Conservation (phyloP, 2,797 vertebrate species). For the Sebastes vulpes region DNA sequence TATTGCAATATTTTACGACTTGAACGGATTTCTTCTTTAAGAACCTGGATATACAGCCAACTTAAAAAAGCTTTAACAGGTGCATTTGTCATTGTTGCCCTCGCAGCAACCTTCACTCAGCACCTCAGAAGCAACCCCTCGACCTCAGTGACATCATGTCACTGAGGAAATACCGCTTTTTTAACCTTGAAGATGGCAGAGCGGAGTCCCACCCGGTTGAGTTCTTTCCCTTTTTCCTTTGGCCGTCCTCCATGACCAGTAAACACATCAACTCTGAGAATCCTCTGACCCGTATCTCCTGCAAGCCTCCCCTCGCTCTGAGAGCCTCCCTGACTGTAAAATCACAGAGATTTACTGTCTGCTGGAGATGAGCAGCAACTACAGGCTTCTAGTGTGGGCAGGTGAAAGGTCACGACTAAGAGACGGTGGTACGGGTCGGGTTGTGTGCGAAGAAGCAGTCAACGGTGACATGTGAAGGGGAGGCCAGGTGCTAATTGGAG, state of each 20-base stretch:
- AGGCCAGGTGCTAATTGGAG: constrained; percentile 80
- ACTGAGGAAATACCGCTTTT: constrained; percentile 2
- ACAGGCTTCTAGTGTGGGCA: constrained; percentile 44
- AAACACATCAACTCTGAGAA: constrained; percentile 51
- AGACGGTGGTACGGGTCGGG: constrained; percentile 1
- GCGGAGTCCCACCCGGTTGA: constrained; percentile 24
- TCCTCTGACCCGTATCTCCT: constrained; percentile 62
- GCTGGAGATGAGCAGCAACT: constrained; percentile 48
- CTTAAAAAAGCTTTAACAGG: constrained; percentile 5
- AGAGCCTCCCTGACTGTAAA: constrained; percentile 51
- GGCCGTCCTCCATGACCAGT: constrained; percentile 41
- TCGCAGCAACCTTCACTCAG: not conserved
- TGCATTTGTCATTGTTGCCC: constrained; percentile 6
- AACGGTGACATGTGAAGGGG: constrained; percentile 73
- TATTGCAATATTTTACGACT: not conserved
- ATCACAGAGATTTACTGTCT: constrained; percentile 67
- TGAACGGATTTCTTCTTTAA: not conserved
- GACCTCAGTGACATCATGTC: constrained; percentile 11
- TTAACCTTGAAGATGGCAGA: not conserved
- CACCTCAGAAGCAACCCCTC: not conserved
- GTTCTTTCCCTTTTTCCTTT: constrained; percentile 9
- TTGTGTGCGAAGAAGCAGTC: not conserved
- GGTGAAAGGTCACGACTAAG: constrained; percentile 59
- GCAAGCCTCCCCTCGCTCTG: constrained; percentile 18
- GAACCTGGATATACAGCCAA: not conserved